Evolutionary conservation across 2,113 vertebrate species (phyloP).

Genomic region (Thymallus thymallus): DNA sequence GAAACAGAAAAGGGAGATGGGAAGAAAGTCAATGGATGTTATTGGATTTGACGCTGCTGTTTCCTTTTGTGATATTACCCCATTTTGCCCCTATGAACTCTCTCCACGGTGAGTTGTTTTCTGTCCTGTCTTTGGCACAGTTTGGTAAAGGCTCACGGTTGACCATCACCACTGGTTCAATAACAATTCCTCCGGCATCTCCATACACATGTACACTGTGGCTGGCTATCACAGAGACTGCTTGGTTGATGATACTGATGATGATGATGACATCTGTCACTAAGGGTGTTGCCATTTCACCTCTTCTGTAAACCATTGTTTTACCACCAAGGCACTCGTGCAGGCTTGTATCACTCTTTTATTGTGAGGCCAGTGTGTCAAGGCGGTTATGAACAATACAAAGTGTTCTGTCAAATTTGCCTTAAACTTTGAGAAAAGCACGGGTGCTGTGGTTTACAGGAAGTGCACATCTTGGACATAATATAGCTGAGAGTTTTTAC

Average conservation of each 20-base stretch:
- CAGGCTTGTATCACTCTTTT: neutral
- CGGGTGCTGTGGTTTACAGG: slow-evolving; percentile 4
- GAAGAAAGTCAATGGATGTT: slow-evolving; percentile 28
- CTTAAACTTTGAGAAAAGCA: slow-evolving; percentile 47
- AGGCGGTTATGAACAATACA: slow-evolving; percentile 6
- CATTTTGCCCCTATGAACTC: neutral
- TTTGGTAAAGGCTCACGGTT: slow-evolving; percentile 53
- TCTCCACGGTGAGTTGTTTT: neutral
- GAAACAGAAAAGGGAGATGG: slow-evolving; percentile 37
- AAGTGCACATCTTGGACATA: neutral
- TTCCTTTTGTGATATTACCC: slow-evolving; percentile 8
- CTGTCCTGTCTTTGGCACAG: slow-evolving; percentile 54
- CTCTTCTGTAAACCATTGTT: slow-evolving; percentile 7
- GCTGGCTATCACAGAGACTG: slow-evolving; percentile 44
- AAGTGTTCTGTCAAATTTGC: slow-evolving; percentile 49
- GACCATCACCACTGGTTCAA: slow-evolving; percentile 21
- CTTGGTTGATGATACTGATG: slow-evolving; percentile 9
- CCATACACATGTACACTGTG: slow-evolving; percentile 44
- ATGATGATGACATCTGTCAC: neutral
- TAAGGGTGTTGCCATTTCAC: slow-evolving; percentile 19
- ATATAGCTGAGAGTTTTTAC: neutral
- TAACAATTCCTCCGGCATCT: neutral
- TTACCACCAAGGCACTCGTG: neutral
- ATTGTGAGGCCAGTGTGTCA: neutral
- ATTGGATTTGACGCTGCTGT: slow-evolving; percentile 19